These are phyloP conservation scores for Bimastos eiseni DNA, from an alignment of 2,888 invertebrate genomes.

Conservation along the genomic window DNA sequence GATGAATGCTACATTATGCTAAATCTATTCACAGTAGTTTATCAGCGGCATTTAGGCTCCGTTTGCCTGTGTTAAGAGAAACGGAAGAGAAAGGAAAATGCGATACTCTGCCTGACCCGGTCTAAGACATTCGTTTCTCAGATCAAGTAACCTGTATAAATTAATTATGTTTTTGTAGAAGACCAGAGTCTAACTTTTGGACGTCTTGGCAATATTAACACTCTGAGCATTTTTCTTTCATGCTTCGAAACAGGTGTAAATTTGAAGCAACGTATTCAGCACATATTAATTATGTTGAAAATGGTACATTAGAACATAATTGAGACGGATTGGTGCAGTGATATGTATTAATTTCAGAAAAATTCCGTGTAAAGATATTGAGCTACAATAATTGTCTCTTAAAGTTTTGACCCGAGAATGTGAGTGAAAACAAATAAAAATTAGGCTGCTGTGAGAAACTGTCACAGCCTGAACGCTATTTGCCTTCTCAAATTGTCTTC, in stretches of 20 bases:
- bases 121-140: neutral
- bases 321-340: neutral
- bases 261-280: no score
- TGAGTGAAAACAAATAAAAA: no score
- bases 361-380: neutral
- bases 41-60: neutral
- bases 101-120: neutral
- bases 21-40: slow-evolving; percentile 1
- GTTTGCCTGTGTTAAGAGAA: neutral
- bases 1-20: slow-evolving; percentile 1
- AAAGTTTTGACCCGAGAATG: no score
- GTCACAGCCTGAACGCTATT: no score
- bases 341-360: neutral
- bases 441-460: no score
- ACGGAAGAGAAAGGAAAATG: neutral
- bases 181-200: neutral
- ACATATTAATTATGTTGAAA: no score
- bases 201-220: neutral
- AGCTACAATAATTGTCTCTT: neutral
- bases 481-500: no score
- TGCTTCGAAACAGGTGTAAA: neutral
- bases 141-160: neutral
- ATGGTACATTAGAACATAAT: neutral
- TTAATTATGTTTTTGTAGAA: neutral
- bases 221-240: no score